Conservation (phyloP, 2,797 vertebrate species). For the Steatocranus sp. region DNA sequence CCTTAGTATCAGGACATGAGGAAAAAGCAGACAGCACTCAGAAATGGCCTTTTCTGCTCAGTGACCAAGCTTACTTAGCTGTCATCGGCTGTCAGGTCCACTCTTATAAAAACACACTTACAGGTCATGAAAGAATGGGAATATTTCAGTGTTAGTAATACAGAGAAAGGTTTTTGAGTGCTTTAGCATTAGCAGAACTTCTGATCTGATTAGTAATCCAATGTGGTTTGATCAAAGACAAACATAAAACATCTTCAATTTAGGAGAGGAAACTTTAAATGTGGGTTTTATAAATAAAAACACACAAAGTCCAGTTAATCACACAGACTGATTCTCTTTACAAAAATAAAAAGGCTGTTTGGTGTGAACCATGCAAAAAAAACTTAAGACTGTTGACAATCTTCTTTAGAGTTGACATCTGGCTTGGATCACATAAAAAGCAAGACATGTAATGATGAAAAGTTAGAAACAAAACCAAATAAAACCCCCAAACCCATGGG, state of each 20-base stretch:
- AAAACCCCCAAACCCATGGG: neutral
- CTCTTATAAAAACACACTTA: neutral
- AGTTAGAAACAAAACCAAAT: fast-evolving
- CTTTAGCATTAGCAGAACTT: neutral
- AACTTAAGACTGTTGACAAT: neutral
- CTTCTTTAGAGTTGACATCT: neutral
- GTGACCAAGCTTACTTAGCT: slow-evolving; percentile 5
- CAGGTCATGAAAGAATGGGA: neutral
- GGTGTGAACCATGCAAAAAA: neutral
- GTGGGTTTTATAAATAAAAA: neutral
- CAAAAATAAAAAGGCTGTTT: neutral
- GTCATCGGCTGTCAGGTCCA: neutral
- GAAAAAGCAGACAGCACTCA: neutral
- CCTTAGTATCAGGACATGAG: neutral
- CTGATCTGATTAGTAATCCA: neutral
- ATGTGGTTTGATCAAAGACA: neutral
- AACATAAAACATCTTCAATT: neutral
- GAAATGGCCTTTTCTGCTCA: slow-evolving; percentile 6
- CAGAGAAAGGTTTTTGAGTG: neutral
- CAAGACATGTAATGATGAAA: neutral
- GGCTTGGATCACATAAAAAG: neutral
- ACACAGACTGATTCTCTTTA: neutral
- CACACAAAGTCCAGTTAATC: neutral
- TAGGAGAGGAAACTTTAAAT: neutral
- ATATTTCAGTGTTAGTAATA: neutral